These are phyloP conservation scores for Steinernema feltiae DNA, from an alignment of 1,140 invertebrate species.

Conservation along the genomic window DNA sequence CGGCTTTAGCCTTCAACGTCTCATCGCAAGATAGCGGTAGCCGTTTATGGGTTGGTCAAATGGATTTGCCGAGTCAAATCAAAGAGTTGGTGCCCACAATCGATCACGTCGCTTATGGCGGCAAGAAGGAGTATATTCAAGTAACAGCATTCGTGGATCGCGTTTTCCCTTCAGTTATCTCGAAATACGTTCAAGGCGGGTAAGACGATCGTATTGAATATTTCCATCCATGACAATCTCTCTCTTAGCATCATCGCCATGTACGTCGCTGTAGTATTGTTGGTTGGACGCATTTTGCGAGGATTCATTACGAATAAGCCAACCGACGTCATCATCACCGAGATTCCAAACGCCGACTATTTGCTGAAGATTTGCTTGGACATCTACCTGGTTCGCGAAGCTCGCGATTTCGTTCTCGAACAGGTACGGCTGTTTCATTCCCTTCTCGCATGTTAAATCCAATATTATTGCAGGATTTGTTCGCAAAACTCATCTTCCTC, in stretches of 20 bases:
- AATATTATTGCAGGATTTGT: slow-evolving; percentile 68
- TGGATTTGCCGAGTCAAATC: not conserved
- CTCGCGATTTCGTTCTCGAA: slow-evolving; percentile 81
- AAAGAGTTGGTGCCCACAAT: not conserved
- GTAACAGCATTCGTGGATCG: slow-evolving; percentile 54
- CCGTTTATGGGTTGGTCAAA: slow-evolving; percentile 8
- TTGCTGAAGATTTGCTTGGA: slow-evolving; percentile 83
- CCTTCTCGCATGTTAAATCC: slow-evolving; percentile 5
- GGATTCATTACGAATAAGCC: slow-evolving; percentile 78
- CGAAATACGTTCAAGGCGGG: slow-evolving; percentile 52
- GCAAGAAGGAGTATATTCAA: slow-evolving; percentile 42
- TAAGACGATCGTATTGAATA: slow-evolving; percentile 32
- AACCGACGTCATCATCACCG: slow-evolving; percentile 90
- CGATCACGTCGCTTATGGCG: slow-evolving; percentile 17
- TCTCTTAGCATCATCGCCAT: slow-evolving; percentile 77
- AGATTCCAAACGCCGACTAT: slow-evolving; percentile 87
- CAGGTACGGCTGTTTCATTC: slow-evolving; percentile 62
- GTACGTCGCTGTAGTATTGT: slow-evolving; percentile 90
- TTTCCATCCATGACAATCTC: not conserved
- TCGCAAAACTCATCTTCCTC: slow-evolving; percentile 95
- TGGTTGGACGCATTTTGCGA: slow-evolving; percentile 78
- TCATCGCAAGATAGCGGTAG: not conserved
- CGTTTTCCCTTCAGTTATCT: slow-evolving; percentile 51
- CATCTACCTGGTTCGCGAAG: slow-evolving; percentile 93
- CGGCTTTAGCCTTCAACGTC: slow-evolving; percentile 19